These are phyloP conservation scores for Reticulitermes speratus DNA, from an alignment of 1,140 invertebrate genomes.

Conservation along the genomic window DNA sequence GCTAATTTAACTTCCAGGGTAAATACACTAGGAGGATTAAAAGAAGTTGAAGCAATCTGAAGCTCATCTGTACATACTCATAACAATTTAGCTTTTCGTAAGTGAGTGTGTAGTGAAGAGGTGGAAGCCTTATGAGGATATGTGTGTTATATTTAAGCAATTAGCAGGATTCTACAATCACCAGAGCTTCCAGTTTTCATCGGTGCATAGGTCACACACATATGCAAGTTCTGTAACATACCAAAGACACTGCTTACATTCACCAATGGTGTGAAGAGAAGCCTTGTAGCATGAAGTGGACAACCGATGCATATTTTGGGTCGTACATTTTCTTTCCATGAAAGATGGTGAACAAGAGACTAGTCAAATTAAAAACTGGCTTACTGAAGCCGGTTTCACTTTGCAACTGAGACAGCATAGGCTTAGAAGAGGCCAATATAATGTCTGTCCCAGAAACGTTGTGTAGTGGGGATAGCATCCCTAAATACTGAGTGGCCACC, in stretches of 20 bases:
- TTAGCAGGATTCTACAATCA: conserved; percentile 32
- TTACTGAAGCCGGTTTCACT: not conserved
- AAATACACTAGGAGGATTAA: not conserved
- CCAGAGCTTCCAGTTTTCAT: conserved; percentile 33
- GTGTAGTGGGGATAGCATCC: not conserved
- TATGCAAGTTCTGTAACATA: conserved; percentile 29
- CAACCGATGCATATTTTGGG: not conserved
- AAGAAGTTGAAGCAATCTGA: not conserved
- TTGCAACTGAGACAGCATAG: not conserved
- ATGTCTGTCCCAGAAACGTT: not conserved
- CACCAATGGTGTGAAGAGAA: not conserved
- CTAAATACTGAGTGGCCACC: not conserved
- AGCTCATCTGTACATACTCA: conserved; percentile 28
- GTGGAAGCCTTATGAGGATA: conserved; percentile 25
- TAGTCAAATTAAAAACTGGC: conserved; percentile 19
- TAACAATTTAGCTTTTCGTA: conserved; percentile 23
- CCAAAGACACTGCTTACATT: conserved; percentile 32
- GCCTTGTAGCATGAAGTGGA: not conserved
- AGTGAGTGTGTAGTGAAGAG: conserved; percentile 27
- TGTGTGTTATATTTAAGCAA: conserved; percentile 1
- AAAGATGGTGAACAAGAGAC: conserved; percentile 21
- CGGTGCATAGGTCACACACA: conserved; percentile 20
- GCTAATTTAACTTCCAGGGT: not conserved
- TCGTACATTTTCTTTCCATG: conserved; percentile 32
- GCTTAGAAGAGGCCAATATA: not conserved